Conservation (phyloP, 2,113 vertebrate genomes). For the Aptenodytes patagonicus region DNA sequence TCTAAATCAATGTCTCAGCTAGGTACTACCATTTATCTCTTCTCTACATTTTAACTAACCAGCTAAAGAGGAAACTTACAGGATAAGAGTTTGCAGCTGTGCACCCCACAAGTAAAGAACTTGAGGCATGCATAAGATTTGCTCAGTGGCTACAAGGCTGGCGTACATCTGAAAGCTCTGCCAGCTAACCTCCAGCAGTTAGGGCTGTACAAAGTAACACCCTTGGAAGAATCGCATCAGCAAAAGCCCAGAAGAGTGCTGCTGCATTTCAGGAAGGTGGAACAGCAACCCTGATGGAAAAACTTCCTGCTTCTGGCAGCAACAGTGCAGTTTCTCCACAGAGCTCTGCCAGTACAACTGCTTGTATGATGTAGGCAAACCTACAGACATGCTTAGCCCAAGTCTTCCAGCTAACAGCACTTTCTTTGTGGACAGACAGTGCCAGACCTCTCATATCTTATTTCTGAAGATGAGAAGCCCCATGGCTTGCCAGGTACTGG, state of each 20-base stretch:
- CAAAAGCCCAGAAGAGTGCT: neutral
- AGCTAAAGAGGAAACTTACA: neutral
- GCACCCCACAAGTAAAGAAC: neutral
- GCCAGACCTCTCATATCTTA: neutral
- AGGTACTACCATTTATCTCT: neutral
- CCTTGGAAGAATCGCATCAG: neutral
- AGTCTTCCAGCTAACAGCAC: neutral
- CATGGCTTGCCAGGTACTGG: neutral
- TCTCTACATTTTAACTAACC: neutral
- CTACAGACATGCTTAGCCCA: neutral
- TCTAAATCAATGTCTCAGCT: neutral
- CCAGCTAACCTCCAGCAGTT: neutral
- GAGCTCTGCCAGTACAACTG: neutral
- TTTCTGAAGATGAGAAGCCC: neutral
- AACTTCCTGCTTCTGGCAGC: neutral
- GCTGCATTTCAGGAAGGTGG: neutral
- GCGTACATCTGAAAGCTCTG: neutral
- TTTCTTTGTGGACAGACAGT: neutral
- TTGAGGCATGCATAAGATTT: neutral
- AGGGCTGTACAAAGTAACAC: neutral
- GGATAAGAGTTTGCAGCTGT: neutral
- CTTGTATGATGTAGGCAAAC: neutral
- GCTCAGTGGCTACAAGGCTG: neutral
- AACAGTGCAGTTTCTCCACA: neutral
- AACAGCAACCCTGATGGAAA: neutral